Base-by-base conservation (phyloP, 2,113 vertebrate genomes). In the Cololabis saira region DNA sequence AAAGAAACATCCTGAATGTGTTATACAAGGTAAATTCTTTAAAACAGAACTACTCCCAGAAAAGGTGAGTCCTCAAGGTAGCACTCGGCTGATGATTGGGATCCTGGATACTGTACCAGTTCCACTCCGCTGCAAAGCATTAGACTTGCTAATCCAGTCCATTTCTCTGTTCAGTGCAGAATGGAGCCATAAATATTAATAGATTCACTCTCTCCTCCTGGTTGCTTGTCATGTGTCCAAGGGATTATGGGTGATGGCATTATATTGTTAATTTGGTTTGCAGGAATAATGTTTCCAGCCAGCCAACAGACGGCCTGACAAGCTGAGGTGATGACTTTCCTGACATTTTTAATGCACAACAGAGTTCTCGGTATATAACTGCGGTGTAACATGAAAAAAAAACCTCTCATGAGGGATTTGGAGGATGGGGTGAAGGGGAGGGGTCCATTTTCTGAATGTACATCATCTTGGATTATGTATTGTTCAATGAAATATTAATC, bases 131-230 rank as follows among this genome's bases (percentile, higher is more conserved):
- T 27, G 83, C 54, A 67, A 67, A 54, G 69, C 71, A 90, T 89
- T 89, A 90, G 80, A 91, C 80, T 91, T 88, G 84, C 84, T 84
- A 88, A 88, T 89, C 71, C 48, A 60, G 66, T 68, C 70, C 33
- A 69, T 61, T 82, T 88, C 69, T 74, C 64, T 85, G 43, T 81
- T 82, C 67, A 76, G 78, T 60, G 54, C 76, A 69, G 81, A 86
- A 82, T 59, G 62, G 68, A 85, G 8, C 67, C 80, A 90, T 90
- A 85, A 87, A 89, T 90, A 89, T 90, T 87, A 81, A 91, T 87
- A 70, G 43, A 47, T 76, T 49, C 44, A 53, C 66, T 43, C 58
- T 63, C 53, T 43, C 64, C 73, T 67, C 62, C 45, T 71, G 51
- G 41, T 72, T 76, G 71, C 84, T 74, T 80, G 86, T 71, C 80